These are phyloP conservation scores for Oppia nitens DNA, from an alignment of 1,140 invertebrate species.

Conservation along the genomic window DNA sequence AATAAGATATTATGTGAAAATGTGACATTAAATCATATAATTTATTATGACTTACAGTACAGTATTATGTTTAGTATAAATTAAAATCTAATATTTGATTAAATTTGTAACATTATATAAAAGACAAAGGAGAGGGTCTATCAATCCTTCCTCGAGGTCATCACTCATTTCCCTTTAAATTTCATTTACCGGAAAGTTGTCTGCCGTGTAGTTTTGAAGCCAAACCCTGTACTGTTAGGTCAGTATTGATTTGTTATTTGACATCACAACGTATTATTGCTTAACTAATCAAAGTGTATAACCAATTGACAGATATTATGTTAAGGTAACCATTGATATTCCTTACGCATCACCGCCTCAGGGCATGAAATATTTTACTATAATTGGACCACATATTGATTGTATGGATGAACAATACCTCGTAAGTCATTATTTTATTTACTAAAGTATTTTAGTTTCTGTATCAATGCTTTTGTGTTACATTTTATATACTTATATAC, in stretches of 20 bases:
- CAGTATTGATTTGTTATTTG: too few species aligned
- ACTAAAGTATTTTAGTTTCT: too few species aligned
- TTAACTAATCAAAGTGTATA: too few species aligned
- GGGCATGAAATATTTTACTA: slow-evolving; percentile 67
- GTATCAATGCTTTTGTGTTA: not conserved
- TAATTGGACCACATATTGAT: slow-evolving; percentile 66
- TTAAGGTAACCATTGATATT: slow-evolving; percentile 61
- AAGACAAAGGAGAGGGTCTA: slow-evolving; percentile 45
- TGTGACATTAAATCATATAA: too few species aligned
- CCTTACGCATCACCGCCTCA: slow-evolving; percentile 66
- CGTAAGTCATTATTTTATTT: slow-evolving; percentile 33
- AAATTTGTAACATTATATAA: too few species aligned
- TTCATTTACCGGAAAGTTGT: slow-evolving; percentile 55
- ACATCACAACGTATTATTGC: too few species aligned
- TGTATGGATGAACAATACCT: slow-evolving; percentile 70
- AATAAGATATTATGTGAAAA: too few species aligned
- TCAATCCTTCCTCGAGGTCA: slow-evolving; percentile 55
- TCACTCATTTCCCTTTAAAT: slow-evolving; percentile 57
- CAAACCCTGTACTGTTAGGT: slow-evolving; percentile 52
- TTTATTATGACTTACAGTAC: too few species aligned
- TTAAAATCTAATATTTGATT: too few species aligned
- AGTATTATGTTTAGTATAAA: too few species aligned
- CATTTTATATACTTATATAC: too few species aligned
- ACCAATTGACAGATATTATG: too few species aligned
- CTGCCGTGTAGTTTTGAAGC: slow-evolving; percentile 65